Percentiles rank a stretch among this genome's conserved stretches.
phyloP scores from a whole-genome alignment of 2,888 invertebrate species.

The Drosophila hamatofila region DNA sequence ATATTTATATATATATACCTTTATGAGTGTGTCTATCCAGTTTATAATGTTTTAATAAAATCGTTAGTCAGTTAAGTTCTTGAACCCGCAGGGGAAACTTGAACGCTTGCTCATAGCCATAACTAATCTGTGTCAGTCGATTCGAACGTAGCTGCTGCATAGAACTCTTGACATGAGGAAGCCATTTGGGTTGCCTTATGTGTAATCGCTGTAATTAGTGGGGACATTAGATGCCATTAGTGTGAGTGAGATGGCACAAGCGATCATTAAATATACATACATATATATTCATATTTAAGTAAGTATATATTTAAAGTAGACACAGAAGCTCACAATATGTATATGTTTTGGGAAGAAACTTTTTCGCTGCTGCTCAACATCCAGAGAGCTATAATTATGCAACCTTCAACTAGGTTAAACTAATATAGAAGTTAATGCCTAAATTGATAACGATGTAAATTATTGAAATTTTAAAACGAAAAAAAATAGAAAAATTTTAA shows the following conservation, averaged over 20 bases:
- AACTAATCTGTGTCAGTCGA: constrained; percentile 61
- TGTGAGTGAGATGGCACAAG: constrained; percentile 32
- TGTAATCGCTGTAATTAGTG: constrained; percentile 60
- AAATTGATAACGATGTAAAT: not conserved
- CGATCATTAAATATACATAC: constrained; percentile 38
- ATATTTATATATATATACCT: not conserved
- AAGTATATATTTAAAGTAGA: not conserved
- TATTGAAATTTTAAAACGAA: not conserved
- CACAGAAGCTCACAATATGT: constrained; percentile 6
- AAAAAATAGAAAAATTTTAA: not conserved
- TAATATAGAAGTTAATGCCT: not conserved
- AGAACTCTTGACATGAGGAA: constrained; percentile 55
- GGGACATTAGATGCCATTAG: constrained; percentile 28
- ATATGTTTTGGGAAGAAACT: not conserved
- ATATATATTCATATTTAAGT: not conserved
- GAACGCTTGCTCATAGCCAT: constrained; percentile 45
- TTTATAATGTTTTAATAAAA: constrained; percentile 41
- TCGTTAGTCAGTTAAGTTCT: constrained; percentile 62
- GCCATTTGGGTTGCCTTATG: constrained; percentile 51
- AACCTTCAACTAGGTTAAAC: constrained; percentile 6
- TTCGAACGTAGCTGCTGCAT: constrained; percentile 35
- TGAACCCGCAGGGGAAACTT: constrained; percentile 52
- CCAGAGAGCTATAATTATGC: constrained; percentile 17
- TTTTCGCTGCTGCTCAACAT: constrained; percentile 4
- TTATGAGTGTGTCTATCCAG: constrained; percentile 11